Base-by-base conservation (phyloP, 2,888 invertebrate genomes). In the Chorisops tibialis region DNA sequence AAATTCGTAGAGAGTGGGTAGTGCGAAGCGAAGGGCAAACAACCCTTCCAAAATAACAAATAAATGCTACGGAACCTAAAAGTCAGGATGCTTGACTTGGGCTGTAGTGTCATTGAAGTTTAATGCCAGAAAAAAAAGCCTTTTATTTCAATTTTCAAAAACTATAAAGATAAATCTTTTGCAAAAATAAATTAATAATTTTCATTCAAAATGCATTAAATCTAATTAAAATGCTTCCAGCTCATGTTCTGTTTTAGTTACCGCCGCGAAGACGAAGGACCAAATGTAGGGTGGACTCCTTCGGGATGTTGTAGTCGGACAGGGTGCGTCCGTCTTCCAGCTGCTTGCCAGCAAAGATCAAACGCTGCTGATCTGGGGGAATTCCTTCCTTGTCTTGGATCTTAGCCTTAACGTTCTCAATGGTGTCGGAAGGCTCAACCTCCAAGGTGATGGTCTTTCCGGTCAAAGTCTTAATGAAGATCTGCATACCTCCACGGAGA, bases 401-500 rank as follows among this genome's bases (percentile, higher is more conserved):
- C 38, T 61, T 61, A n/a, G 61, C 61, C 48, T 61, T 61, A 11
- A 61, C 61, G 19, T 61, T 61, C 18, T 61, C 61, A 16, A 61
- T 61, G 45, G 61, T 61, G 41, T 61, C 61, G 19, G 61, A 61
- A 14, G 61, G 45, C 45, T 61, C 61, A 16, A 61, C 61, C 22
- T 63, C 63, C 47, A 63, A 52, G 30, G 62, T 56, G 51, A 62
- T 63, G 16, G 63, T 63, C 11, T 63, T 63, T n/a, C 63, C 63
- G 52, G 63, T 63, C 35, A 63, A 54, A 2, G 63, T 63, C 43
- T 63, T 63, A 0, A 63, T 59, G 54, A 63, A 63, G 39, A 62
- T 62, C 37, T 61, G 61, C 61, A 61, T 61, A 37, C 61, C 61
- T 6, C 61, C 61, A 2, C 61, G 61, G 12, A 61, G 61, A 61